A percentile compares a stretch with the other conserved stretches of the same genome.
Conservation (phyloP, 1,140 invertebrate species). For the Belonocnema kinseyi region DNA sequence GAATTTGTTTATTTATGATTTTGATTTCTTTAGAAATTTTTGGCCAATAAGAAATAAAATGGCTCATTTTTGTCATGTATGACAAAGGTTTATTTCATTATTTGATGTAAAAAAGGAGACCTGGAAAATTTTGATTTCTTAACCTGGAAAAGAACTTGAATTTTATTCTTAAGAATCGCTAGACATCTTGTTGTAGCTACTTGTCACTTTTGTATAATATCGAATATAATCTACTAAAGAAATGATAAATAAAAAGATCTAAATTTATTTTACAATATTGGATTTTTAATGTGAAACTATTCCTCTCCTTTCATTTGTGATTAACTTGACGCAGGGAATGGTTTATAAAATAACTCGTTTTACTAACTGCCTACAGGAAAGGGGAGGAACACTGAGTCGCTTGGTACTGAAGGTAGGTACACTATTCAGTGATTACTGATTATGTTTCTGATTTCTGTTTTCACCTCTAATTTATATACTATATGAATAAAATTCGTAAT, state of each 20-base stretch:
- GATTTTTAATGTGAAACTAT: conserved; percentile 19
- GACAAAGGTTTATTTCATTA: too few relatives aligned
- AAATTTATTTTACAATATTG: neutral
- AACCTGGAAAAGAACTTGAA: too few relatives aligned
- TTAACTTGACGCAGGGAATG: conserved; percentile 65
- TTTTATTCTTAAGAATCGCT: too few relatives aligned
- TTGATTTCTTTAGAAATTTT: too few relatives aligned
- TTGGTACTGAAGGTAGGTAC: conserved; percentile 78
- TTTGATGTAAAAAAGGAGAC: too few relatives aligned
- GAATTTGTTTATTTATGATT: too few relatives aligned
- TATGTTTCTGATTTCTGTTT: conserved; percentile 56
- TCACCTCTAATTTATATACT: neutral
- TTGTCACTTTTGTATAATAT: too few relatives aligned
- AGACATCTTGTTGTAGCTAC: too few relatives aligned
- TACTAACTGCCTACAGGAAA: conserved; percentile 77
- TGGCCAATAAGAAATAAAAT: too few relatives aligned
- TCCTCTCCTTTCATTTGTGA: conserved; percentile 61
- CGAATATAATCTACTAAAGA: neutral
- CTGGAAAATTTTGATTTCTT: too few relatives aligned
- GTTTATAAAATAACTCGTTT: conserved; percentile 73
- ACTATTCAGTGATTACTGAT: conserved; percentile 69
- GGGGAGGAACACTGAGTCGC: conserved; percentile 77
- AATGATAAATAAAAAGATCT: neutral
- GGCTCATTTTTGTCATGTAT: too few relatives aligned
- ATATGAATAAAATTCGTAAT: neutral